These are phyloP conservation scores for Meteorus cinctellus DNA, from an alignment of 2,888 invertebrate species.

Conservation along the genomic window DNA sequence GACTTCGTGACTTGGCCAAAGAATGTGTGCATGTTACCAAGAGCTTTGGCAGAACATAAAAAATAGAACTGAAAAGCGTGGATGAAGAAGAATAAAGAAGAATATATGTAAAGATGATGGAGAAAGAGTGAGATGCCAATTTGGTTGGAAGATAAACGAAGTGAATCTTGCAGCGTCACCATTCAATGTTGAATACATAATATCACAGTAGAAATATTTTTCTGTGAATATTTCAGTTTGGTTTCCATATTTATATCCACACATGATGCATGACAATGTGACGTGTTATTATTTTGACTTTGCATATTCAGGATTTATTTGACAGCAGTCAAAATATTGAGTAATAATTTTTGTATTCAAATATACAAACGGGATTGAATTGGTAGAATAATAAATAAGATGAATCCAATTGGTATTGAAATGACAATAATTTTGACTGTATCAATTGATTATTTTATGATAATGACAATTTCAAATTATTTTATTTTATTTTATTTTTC, in stretches of 20 bases:
- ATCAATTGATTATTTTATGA: background rate
- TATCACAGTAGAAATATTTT: background rate
- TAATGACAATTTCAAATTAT: background rate
- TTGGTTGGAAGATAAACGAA: slow-evolving; percentile 59
- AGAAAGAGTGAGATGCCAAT: slow-evolving; percentile 47
- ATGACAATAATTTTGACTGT: background rate
- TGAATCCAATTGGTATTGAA: background rate
- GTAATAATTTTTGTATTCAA: background rate
- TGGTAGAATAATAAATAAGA: background rate
- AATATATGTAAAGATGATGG: background rate
- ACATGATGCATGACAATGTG: slow-evolving; percentile 11
- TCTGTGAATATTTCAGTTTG: background rate
- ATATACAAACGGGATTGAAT: background rate
- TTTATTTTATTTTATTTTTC: background rate
- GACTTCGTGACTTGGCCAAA: slow-evolving; percentile 58
- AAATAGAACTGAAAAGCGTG: background rate
- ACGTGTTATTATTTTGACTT: slow-evolving; percentile 23
- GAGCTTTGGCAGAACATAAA: background rate
- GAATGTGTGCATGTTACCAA: slow-evolving; percentile 39
- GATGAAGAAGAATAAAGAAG: background rate
- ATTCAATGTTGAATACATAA: background rate
- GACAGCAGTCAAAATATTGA: background rate
- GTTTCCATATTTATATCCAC: slow-evolving; percentile 1
- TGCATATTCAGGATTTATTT: slow-evolving; percentile 21
- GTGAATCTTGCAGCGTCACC: background rate